Percentiles rank a stretch among this genome's conserved stretches.
Evolutionary conservation across 2,797 vertebrate genomes (phyloP).

Genomic region (Adrianichthys oophorus): DNA sequence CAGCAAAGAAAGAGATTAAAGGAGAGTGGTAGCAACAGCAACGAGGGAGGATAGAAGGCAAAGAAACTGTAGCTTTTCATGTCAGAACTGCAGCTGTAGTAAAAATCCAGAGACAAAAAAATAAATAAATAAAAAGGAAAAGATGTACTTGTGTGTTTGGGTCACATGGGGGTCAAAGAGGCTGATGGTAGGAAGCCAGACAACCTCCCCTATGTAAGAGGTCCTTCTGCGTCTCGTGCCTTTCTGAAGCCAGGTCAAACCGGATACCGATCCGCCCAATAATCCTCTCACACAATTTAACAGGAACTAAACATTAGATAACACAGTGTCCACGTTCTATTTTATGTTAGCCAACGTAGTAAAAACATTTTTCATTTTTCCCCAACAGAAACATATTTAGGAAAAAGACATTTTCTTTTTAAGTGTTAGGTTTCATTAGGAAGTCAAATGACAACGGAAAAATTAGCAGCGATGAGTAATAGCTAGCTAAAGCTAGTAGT

Average conservation of each 20-base stretch:
- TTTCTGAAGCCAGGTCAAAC: slow-evolving; percentile 57
- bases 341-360: too few species aligned
- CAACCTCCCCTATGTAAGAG: slow-evolving; percentile 22
- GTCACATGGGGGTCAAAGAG: slow-evolving; percentile 23
- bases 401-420: too few species aligned
- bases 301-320: too few species aligned
- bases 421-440: too few species aligned
- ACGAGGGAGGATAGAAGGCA: background rate
- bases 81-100: background rate
- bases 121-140: background rate
- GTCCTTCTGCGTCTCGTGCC: slow-evolving; percentile 37
- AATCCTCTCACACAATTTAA: slow-evolving; percentile 1
- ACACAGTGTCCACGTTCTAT: too few species aligned
- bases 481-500: too few species aligned
- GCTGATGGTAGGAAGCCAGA: slow-evolving; percentile 27
- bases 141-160: slow-evolving; percentile 7
- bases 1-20: slow-evolving; percentile 35
- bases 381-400: too few species aligned
- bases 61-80: slow-evolving; percentile 2
- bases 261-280: slow-evolving; percentile 13
- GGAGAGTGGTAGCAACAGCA: slow-evolving; percentile 14
- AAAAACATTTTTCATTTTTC: too few species aligned
- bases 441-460: too few species aligned
- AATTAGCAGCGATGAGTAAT: too few species aligned
- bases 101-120: slow-evolving; percentile 3